Conservation (phyloP, 2,888 invertebrate genomes). For the Gisinianus flammeolus region DNA sequence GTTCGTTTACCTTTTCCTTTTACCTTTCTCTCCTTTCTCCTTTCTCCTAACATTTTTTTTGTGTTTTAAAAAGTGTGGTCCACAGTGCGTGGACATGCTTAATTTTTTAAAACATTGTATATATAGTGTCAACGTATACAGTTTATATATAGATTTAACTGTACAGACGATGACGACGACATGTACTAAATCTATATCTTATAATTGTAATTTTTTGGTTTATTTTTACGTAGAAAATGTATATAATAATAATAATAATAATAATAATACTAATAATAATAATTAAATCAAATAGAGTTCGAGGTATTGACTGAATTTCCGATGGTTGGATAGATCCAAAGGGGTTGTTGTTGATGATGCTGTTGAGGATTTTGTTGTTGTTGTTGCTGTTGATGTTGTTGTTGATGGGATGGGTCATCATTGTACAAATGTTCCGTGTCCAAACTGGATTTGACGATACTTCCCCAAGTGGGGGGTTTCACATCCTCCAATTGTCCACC, state of each 20-base stretch:
- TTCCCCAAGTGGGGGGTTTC: constrained; percentile 34
- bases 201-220: not conserved
- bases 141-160: too few relatives aligned
- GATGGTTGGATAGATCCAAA: constrained; percentile 36
- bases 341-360: constrained; percentile 31
- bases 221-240: not conserved
- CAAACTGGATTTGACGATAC: constrained; percentile 30
- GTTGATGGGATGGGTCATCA: constrained; percentile 3
- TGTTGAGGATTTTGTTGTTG: constrained; percentile 9
- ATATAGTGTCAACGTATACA: too few relatives aligned
- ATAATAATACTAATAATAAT: not conserved
- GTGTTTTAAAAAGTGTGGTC: too few relatives aligned
- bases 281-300: not conserved
- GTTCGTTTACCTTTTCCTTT: too few relatives aligned
- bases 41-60: too few relatives aligned
- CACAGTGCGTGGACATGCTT: too few relatives aligned
- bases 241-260: not conserved
- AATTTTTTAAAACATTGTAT: too few relatives aligned
- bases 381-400: not conserved
- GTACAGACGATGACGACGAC: too few relatives aligned
- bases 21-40: too few relatives aligned
- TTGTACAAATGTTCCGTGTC: constrained; percentile 36
- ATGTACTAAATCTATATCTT: too few relatives aligned
- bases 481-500: constrained; percentile 35
- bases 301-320: constrained; percentile 37